Conservation (phyloP, 2,113 vertebrate genomes). For the Lamprologus callipterus region DNA sequence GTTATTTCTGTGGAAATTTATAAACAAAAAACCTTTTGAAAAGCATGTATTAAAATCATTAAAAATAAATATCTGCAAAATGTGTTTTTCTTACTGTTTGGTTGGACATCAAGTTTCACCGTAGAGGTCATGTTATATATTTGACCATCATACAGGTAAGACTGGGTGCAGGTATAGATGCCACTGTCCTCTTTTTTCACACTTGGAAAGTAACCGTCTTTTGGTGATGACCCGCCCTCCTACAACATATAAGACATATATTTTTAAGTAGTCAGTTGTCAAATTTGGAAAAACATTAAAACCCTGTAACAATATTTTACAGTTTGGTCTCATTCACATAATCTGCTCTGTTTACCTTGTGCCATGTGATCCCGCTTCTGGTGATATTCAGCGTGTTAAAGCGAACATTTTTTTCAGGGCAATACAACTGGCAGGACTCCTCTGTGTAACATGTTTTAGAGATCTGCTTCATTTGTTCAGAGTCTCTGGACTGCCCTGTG, state of each 20-base stretch:
- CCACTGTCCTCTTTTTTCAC: background rate
- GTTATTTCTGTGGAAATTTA: background rate
- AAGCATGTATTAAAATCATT: background rate
- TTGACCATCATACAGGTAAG: slow-evolving; percentile 14
- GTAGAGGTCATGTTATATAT: slow-evolving; percentile 21
- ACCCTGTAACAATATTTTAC: background rate
- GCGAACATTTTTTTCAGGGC: background rate
- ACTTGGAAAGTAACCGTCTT: background rate
- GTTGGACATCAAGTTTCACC: background rate
- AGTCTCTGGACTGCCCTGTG: background rate
- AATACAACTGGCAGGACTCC: background rate
- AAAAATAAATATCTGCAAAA: background rate
- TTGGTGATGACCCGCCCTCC: background rate
- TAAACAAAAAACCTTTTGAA: background rate
- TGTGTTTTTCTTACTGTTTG: background rate
- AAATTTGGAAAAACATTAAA: background rate
- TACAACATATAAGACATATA: background rate
- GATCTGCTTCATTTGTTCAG: background rate
- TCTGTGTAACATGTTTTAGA: background rate
- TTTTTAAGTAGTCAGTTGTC: background rate
- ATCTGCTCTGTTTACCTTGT: slow-evolving; percentile 15
- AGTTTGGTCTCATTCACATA: background rate
- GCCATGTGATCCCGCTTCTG: background rate
- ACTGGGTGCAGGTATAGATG: slow-evolving; percentile 29
- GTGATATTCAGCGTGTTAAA: background rate